phyloP scores from a whole-genome alignment of 2,888 invertebrate genomes.

The Drosophila anomalata region DNA sequence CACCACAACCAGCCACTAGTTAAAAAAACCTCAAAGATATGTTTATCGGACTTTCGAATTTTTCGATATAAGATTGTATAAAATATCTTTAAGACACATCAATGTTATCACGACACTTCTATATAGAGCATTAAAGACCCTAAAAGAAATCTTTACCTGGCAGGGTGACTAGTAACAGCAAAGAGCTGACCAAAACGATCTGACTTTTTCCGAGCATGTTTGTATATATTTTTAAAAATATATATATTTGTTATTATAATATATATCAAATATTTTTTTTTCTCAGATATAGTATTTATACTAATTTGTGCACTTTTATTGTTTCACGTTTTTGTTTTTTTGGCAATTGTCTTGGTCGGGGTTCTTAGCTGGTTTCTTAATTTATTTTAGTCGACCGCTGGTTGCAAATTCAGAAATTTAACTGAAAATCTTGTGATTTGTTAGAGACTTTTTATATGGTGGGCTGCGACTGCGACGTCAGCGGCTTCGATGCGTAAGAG shows the following conservation, averaged over 20 bases:
- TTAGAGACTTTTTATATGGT: constrained; percentile 80
- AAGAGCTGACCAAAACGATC: constrained; percentile 43
- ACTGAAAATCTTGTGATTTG: constrained; percentile 81
- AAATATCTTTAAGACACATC: constrained; percentile 18
- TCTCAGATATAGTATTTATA: constrained; percentile 30
- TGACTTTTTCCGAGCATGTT: constrained; percentile 46
- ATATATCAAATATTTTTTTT: constrained; percentile 13
- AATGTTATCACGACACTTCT: constrained; percentile 60
- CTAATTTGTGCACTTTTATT: constrained; percentile 19
- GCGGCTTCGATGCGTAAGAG: constrained; percentile 48
- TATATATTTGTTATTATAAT: constrained; percentile 17
- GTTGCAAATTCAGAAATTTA: constrained; percentile 79
- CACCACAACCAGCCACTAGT: not conserved
- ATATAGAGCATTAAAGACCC: not conserved
- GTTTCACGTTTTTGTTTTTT: not conserved
- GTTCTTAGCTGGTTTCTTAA: not conserved
- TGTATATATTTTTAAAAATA: constrained; percentile 13
- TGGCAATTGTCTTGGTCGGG: constrained; percentile 9
- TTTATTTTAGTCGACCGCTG: constrained; percentile 62
- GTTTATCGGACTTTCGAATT: constrained; percentile 18
- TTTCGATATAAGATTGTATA: constrained; percentile 23
- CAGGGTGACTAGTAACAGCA: constrained; percentile 54
- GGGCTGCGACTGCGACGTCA: constrained; percentile 54
- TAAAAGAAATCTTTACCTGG: constrained; percentile 61
- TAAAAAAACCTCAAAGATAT: constrained; percentile 4